phyloP scores from a whole-genome alignment of 2,888 invertebrate species.

The Synanthedon andrenaeformis region DNA sequence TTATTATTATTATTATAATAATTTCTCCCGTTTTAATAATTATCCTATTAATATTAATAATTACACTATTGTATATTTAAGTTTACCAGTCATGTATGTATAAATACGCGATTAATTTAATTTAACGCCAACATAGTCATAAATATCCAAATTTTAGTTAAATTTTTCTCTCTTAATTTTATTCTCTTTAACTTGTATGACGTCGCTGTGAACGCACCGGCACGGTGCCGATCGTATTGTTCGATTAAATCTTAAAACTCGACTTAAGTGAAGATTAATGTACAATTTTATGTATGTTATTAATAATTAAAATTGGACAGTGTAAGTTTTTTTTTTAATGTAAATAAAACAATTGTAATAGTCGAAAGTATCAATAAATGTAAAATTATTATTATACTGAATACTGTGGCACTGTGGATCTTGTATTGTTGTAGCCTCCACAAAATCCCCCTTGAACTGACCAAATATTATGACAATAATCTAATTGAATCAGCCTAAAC shows the following conservation, averaged over 20 bases:
- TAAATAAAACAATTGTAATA: slow-evolving; percentile 13
- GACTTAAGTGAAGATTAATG: slow-evolving; percentile 29
- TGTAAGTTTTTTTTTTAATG: slow-evolving; percentile 24
- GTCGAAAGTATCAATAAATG: slow-evolving; percentile 8
- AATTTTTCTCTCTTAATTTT: slow-evolving; percentile 51
- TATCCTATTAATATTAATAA: slow-evolving; percentile 32
- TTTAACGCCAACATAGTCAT: slow-evolving; percentile 68
- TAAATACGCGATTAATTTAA: slow-evolving; percentile 62
- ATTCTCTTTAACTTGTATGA: slow-evolving; percentile 39
- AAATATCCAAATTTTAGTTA: slow-evolving; percentile 69
- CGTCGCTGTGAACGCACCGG: slow-evolving; percentile 49
- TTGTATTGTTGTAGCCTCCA: slow-evolving; percentile 19
- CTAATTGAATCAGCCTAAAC: slow-evolving; percentile 54
- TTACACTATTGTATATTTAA: slow-evolving; percentile 55
- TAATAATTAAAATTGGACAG: slow-evolving; percentile 22
- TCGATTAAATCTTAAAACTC: slow-evolving; percentile 20
- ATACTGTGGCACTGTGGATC: slow-evolving; percentile 19
- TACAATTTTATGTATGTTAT: slow-evolving; percentile 21
- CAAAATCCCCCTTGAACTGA: slow-evolving; percentile 45
- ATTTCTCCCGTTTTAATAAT: slow-evolving; percentile 7
- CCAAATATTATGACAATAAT: slow-evolving; percentile 66
- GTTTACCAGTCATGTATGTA: slow-evolving; percentile 69
- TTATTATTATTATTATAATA: slow-evolving; percentile 20
- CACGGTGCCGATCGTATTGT: slow-evolving; percentile 40
- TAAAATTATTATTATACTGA: slow-evolving; percentile 13